Conservation (phyloP, 2,888 invertebrate genomes). For the Electrophaes corylata region DNA sequence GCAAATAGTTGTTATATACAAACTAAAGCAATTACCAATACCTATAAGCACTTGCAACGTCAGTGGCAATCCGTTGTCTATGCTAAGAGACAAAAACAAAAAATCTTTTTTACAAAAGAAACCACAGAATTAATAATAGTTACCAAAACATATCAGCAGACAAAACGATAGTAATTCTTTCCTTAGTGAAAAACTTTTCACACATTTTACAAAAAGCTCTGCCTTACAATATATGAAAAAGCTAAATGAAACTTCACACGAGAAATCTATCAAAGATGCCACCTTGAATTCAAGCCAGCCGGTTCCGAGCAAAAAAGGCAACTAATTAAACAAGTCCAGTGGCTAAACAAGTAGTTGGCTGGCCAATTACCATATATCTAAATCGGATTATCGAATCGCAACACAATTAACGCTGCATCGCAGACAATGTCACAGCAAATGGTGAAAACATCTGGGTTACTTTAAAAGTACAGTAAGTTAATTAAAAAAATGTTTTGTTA, state of each 20-base stretch:
- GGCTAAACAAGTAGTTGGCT: conserved; percentile 50
- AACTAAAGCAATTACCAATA: no score
- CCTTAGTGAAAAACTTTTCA: no score
- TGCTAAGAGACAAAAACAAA: no score
- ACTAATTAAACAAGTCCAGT: conserved; percentile 53
- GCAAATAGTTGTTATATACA: no score
- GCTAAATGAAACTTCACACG: conserved; percentile 16
- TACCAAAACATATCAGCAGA: no score
- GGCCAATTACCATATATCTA: conserved; percentile 59
- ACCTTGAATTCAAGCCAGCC: conserved; percentile 30
- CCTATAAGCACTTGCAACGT: no score
- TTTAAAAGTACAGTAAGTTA: background rate
- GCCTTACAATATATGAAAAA: no score
- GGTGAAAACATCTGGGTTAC: conserved; percentile 1
- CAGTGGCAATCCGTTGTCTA: no score
- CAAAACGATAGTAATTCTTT: no score
- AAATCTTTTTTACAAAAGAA: no score
- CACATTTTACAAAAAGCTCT: no score
- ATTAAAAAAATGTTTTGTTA: background rate
- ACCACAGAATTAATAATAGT: no score
- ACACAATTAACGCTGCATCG: conserved; percentile 67
- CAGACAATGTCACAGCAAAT: conserved; percentile 31
- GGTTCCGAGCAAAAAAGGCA: conserved; percentile 36
- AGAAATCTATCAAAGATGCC: conserved; percentile 34
- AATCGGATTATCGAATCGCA: conserved; percentile 58